Base-by-base conservation (phyloP, 2,888 invertebrate genomes). In the Alcis repandata region DNA sequence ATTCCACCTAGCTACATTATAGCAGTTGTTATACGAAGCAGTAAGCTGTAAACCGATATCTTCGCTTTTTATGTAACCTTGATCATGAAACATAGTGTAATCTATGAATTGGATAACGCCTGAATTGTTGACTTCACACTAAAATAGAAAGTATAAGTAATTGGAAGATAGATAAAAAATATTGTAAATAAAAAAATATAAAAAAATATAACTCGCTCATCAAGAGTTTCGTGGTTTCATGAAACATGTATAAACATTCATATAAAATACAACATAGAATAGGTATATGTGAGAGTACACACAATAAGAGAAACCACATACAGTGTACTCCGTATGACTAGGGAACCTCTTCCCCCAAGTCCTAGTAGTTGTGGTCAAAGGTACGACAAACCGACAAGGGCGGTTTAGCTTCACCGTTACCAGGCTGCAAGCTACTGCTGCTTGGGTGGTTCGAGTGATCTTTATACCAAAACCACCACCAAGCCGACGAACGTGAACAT, bases 401-500 rank as follows among this genome's bases (percentile, higher is more conserved):
- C 86, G 84, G 78, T 95, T 93, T 1, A 95, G 84, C 68, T 94
- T 94, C 70, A 94, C 82, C 0, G 95, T 94, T 0, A 95, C 96
- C n/a, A 97, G 79, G 38, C 65, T 61, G 41, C 72, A 66, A 8
- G 72, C 67, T 17, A 72, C 53, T 9, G 95, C 93, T 3, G 95
- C 79, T 59, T 94, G 90, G 6, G 86, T 78, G 10, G 94, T 85
- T 38, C 96, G 92, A 0, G 95, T 92, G 68, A 97, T 94, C 86
- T 98, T 98, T 0, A 94, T 93, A 0, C 98, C 98, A 78, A 95
- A 98, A 1, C 73, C 84, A 15, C 90, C 90, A 2, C 90, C 90
- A 0, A 89, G 51, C 1, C 88, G 85, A 20, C 85, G 84, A 0
- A 83, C 80, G 4, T 92, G 86, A 0, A 97, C 88, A 71, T 96